Evolutionary conservation across 2,888 invertebrate species (phyloP), one percentile per base, ranked within the genome.

Genomic region (Fragum whitleyi): DNA sequence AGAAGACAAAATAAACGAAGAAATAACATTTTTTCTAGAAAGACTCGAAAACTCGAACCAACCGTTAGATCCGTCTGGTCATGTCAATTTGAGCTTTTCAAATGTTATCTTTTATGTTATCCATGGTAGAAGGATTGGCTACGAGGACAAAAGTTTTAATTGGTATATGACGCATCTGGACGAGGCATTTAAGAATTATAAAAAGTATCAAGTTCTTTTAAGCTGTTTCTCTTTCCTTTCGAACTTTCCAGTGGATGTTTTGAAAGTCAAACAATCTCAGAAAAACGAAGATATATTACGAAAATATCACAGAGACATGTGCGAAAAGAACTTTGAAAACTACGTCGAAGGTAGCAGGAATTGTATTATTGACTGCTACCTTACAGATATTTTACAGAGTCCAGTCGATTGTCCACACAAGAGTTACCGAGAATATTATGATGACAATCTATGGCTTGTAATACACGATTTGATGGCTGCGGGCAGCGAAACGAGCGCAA

Each of bases 71-170:
- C 51, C 81, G 6, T 51, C 68, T 19, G 62, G 75, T 1, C 23
- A 77, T 2, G 57, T 87, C 0, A 70, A 67, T 3, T 68, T 75
- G 0, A 82, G 86, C n/a, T 78, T 87, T 7, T 83, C 86, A 0
- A 88, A 87, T 71, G 74, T 89, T 9, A 86, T 90, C 3, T 85
- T 79, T 32, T 75, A 76, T 5, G 75, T 89, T 7, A 39, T 82
- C 6, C 69, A 81, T 53, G 81, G 86, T 5, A 68, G 73, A n/a
- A 36, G 82, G 21, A 72, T 68, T 23, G 81, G 79, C 5, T 74
- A 83, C 42, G 62, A 68, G 0, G 79, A 88, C 32, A 14, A 29
- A 39, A 68, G 55, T 21, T 84, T 88, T 28, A 51, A 26, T 29
- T 67, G 76, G 55, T 75, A 77, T 36, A 23, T 86, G 19, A 29